Evolutionary conservation across 2,797 vertebrate species (phyloP).

Genomic region (Alauda arvensis): DNA sequence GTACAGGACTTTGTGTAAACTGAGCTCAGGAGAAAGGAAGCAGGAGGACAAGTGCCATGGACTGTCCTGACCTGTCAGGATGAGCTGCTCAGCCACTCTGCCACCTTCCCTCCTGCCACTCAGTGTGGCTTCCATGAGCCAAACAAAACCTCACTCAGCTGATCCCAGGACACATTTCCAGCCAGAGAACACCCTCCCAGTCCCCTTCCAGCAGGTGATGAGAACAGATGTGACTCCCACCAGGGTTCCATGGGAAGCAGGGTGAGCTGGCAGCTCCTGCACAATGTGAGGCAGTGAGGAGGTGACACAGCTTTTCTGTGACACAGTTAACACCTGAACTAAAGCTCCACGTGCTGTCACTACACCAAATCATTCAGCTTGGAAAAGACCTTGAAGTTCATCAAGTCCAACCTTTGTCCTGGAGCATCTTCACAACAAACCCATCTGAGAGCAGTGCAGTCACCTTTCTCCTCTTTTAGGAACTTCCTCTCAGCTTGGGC

Average conservation of each 20-base stretch:
- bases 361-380: background rate
- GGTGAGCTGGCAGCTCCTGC: background rate
- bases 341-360: background rate
- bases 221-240: background rate
- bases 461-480: background rate
- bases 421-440: background rate
- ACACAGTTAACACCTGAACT: background rate
- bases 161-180: background rate
- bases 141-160: background rate
- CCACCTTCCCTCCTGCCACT: background rate
- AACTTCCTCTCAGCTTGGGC: background rate
- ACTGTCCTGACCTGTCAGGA: background rate
- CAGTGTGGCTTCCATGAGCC: background rate
- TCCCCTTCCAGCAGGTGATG: background rate
- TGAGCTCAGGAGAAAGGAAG: background rate
- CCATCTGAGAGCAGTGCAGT: background rate
- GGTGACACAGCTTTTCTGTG: background rate
- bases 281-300: rapidly evolving
- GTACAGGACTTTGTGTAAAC: background rate
- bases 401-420: background rate
- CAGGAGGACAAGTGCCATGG: background rate
- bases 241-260: background rate
- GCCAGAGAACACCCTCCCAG: background rate
- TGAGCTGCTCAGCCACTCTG: background rate
- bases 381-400: background rate